Evolutionary conservation across 2,113 vertebrate species (phyloP).

Genomic region (Petaurus breviceps): DNA sequence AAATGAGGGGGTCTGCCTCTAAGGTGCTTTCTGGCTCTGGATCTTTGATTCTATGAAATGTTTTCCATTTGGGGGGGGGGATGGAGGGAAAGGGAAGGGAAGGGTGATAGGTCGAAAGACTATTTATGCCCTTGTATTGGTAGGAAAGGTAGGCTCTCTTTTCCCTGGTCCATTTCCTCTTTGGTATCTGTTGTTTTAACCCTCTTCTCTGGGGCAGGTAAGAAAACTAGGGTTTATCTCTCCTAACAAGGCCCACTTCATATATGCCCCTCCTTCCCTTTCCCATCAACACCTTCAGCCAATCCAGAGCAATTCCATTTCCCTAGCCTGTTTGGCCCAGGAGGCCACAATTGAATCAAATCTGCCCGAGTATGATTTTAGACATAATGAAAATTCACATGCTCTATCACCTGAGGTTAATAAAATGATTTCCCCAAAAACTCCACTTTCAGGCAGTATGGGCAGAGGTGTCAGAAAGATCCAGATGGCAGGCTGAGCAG

Average conservation of each 20-base stretch:
- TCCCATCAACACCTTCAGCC: neutral
- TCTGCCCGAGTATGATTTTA: neutral
- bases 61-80: neutral
- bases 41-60: neutral
- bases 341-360: neutral
- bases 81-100: neutral
- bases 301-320: neutral
- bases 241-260: neutral
- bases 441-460: neutral
- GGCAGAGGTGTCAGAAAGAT: neutral
- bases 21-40: neutral
- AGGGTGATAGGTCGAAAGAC: neutral
- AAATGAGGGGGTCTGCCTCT: neutral
- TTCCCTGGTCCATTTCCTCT: neutral
- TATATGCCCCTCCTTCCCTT: neutral
- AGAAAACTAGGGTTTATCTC: neutral
- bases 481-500: neutral
- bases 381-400: neutral
- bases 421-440: constrained; percentile 27
- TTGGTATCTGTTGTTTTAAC: neutral
- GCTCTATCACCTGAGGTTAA: neutral
- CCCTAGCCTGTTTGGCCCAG: neutral
- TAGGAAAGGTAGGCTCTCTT: neutral
- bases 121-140: neutral
- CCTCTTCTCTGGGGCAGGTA: neutral